phyloP scores from a whole-genome alignment of 2,113 vertebrate genomes.

The Brevimyrus niger region DNA sequence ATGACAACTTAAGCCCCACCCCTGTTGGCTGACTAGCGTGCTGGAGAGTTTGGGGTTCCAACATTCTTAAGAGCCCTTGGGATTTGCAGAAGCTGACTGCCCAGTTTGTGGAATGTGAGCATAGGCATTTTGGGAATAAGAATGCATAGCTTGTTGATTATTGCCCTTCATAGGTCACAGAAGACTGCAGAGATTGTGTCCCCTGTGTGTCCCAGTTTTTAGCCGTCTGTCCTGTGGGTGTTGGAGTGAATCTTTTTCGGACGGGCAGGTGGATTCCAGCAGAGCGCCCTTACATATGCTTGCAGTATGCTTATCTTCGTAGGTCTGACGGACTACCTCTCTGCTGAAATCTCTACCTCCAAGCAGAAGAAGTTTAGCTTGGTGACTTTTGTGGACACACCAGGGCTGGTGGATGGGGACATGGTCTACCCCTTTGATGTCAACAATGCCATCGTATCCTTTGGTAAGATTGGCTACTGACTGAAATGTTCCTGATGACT shows the following conservation, averaged over 20 bases:
- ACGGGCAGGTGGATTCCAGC: background rate
- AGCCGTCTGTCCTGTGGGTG: background rate
- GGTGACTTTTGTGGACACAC: constrained; percentile 70
- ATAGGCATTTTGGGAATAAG: too few relatives aligned
- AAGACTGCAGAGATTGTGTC: background rate
- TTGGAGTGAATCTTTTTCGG: background rate
- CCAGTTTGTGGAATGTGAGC: background rate
- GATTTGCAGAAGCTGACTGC: background rate
- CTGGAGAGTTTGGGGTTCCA: background rate
- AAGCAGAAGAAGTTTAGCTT: constrained; percentile 71
- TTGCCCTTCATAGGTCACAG: background rate
- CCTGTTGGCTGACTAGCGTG: constrained; percentile 20
- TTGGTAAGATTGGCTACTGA: constrained; percentile 49
- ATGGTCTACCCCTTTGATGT: constrained; percentile 69
- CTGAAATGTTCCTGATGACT: background rate
- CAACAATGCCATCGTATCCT: constrained; percentile 61
- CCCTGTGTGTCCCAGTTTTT: constrained; percentile 13
- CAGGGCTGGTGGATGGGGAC: constrained; percentile 67
- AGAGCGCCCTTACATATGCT: background rate
- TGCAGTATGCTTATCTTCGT: constrained; percentile 37
- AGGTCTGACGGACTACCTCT: constrained; percentile 64
- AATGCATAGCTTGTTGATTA: background rate
- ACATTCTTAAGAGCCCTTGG: background rate
- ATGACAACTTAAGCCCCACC: constrained; percentile 53
- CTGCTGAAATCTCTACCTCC: constrained; percentile 68